Evolutionary conservation across 2,888 invertebrate genomes (phyloP), one percentile per base, ranked within the genome.

Genomic region (Loripinus fragilis): DNA sequence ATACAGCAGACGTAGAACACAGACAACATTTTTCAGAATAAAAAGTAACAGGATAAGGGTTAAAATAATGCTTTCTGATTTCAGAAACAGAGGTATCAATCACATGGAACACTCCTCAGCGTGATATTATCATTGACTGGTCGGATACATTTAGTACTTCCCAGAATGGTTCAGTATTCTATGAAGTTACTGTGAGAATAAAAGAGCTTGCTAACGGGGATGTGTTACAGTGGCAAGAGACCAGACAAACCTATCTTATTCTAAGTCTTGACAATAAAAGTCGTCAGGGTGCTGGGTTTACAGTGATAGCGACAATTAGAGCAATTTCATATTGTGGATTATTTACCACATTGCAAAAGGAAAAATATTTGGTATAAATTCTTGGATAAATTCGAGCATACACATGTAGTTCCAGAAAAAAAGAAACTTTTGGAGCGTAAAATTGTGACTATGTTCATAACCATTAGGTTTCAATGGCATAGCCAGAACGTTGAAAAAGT

Each of bases 211-310:
- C 52, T 20, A 65, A 64, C 15, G 68, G 64, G n/a, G 76, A 78
- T 35, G 33, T 70, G 7, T 33, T 82, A 42, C 81, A 82, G 35
- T 82, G 81, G 81, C 78, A 78, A 64, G 78, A 81, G 50, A 81
- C 81, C 17, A 55, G 20, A 8, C 41, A 76, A n/a, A 68, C 73
- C 23, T 23, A 10, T 15, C 41, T 81, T 38, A 71, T 52, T 33
- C 28, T 74, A 8, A 55, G 35, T 33, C 45, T 80, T 2, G 45
- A 67, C 42, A 64, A 30, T 2, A 25, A 66, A 41, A 45, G 71
- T 3, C 55, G 66, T 25, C 48, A 68, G 10, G 65, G 41, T 8
- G n/a, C 48, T 15, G 69, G 64, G 1, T 65, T 48, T n/a, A 71
- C 41, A 20, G 42, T 80, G 2, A 64, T 42, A 2, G 71, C 76